Evolutionary conservation across 1,140 invertebrate genomes (phyloP), one percentile per base, ranked within the genome.

Genomic region (Aphelinus certus): DNA sequence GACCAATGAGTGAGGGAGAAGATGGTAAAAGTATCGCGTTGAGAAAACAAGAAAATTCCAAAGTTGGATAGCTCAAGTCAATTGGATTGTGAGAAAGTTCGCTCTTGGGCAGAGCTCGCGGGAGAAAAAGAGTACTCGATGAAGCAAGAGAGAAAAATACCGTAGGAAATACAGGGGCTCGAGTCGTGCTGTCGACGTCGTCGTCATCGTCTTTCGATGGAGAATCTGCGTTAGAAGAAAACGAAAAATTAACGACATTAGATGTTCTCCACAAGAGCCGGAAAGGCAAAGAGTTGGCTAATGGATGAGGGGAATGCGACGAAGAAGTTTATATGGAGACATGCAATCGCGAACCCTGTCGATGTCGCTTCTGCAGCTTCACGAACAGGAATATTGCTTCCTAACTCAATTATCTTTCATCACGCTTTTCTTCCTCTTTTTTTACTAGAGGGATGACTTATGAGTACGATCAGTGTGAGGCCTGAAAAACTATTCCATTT

Each of bases 71-170:
- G 56, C 45, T 46, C 5, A 5, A 67, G 47, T 67, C 55, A 73
- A 67, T 73, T 67, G 56, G 64, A 61, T 73, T 67, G 42, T 0
- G 26, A 43, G n/a, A 53, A 66, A 73, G 71, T 73, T 73, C 67
- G 10, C 62, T 53, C 9, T 6, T 6, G 45, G 2, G 7, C 45
- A 26, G 42, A 46, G 51, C 5, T 53, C n/a, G 57, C 48, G 4
- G n/a, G 47, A 58, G 43, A 53, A 42, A 53, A 3, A 46, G 47
- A 49, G 9, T 4, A 1, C 10, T 10, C 10, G 62, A 63, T 63
- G 47, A n/a, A 63, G 62, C 46, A 9, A 46, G 47, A 9, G 46
- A 43, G n/a, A 63, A 46, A 43, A 48, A 49, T 9, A 63, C 42
- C 45, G 10, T 9, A 63, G 51, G 9, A 6, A 53, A 53, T 46